Evolutionary conservation across 2,797 vertebrate species (phyloP), one percentile per base, ranked within the genome.

Genomic region (Jordanella pulchra): DNA sequence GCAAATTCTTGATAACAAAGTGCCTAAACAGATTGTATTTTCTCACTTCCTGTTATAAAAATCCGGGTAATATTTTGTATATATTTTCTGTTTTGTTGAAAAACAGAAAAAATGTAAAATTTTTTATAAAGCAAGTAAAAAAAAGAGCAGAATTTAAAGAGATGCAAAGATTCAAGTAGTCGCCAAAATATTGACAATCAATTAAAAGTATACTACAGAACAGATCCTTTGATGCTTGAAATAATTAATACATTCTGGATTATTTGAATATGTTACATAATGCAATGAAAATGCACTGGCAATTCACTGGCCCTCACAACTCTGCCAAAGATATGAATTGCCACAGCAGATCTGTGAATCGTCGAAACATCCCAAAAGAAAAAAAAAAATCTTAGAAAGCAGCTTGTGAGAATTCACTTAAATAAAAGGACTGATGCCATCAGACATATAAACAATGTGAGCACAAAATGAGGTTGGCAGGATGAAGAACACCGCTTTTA

Each of bases 351-450:
- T 79, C 84, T 89, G 85, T 84, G 83, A 87, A 83, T 87, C 77
- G 56, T 86, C 80, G 87, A 89, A 32, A 54, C 50, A 39, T 67
- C 50, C 65, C 65, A 53, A 35, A 39, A 67, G 11, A 13, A 50
- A 67, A 63, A 83, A 84, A 88, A 75, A 76, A 82, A 81, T 67
- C 35, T 86, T 69, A 69, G 78, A 84, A 88, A 85, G 67, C 79
- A 81, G 69, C 72, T 78, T 67, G 87, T 92, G 87, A 87, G 89
- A 71, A 87, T 81, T 84, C 81, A 14, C 77, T 86, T 76, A 81
- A 89, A 82, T 85, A 84, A 85, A 86, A 81, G 85, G 86, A 84
- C 86, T 72, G 64, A 83, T 82, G 69, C 71, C 65, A 79, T 86
- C 66, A 83, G 82, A 86, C 2, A 73, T 75, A 86, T 69, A 77